Base-by-base conservation (phyloP, 1,140 invertebrate genomes). In the Megalopta genalis region DNA sequence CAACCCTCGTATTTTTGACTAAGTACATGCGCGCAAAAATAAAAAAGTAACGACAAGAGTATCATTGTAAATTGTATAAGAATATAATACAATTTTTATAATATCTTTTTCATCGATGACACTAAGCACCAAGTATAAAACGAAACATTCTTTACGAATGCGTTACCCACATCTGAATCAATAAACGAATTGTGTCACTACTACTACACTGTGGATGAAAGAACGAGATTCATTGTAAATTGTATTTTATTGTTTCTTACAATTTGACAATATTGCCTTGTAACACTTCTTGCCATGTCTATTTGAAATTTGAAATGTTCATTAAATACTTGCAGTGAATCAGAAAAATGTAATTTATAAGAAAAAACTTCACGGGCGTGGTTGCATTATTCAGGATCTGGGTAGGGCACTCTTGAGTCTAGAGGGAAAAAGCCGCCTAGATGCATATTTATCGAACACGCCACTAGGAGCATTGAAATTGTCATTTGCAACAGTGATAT, bases 1-100 rank as follows among this genome's bases (percentile, higher is more conserved):
- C 92, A 93, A 16, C 92, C 92, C 9, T 91, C 52, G 46, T 90
- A 91, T 64, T 90, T 86, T 64, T 88, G 84, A 8, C 63, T 67
- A 67, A 79, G 52, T 66, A 57, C 42, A 67, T 66, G 14, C 10
- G 27, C 23, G 62, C 39, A 46, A 3, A 74, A 64, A 52, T 74
- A 67, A 49, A 79, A 52, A 66, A 79, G 18, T 8, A 79, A 3
- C 16, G 10, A 64, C 52, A 78, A 64, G 12, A 57, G 8, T 78
- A 78, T 64, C 76, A 78, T 78, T 72, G 25, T 72, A 27, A 54
- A 46, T 64, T 16, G 6, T 54, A 54, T 16, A 42, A 27, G 39
- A 52, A 5, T 42, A 14, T 8, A 62, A 62, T 69, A 27, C 32
- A 21, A 21, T 37, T 18, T 69, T 16, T 42, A 54, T 9, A 32